Conservation (phyloP, 2,888 invertebrate species). For the Caenorhabditis parvicauda region DNA sequence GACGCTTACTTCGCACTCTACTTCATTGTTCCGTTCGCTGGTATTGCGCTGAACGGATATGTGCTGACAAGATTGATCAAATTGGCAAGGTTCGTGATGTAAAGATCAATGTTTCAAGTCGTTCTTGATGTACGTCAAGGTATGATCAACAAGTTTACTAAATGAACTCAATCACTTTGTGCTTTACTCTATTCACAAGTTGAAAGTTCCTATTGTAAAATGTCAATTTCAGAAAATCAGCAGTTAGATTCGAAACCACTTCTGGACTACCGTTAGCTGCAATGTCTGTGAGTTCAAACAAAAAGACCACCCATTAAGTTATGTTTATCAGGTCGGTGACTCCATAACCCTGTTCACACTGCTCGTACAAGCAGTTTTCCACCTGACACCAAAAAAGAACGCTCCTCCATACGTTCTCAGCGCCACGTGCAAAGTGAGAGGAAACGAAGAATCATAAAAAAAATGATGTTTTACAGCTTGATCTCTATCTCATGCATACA, state of each 20-base stretch:
- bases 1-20: conserved; percentile 34
- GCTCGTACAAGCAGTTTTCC: conserved; percentile 42
- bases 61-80: conserved; percentile 46
- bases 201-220: too few relatives aligned
- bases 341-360: conserved; percentile 33
- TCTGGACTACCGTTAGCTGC: conserved; percentile 56
- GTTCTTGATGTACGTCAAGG: not conserved
- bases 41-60: conserved; percentile 51
- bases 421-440: conserved; percentile 30
- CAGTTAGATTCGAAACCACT: conserved; percentile 54
- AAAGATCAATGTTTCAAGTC: conserved; percentile 6
- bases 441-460: not conserved
- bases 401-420: conserved; percentile 19
- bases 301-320: conserved; percentile 4
- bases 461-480: conserved; percentile 33
- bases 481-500: conserved; percentile 54
- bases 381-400: conserved; percentile 27
- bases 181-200: not conserved
- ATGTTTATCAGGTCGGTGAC: conserved; percentile 21
- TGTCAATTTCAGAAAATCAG: conserved; percentile 28
- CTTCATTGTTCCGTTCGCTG: conserved; percentile 49
- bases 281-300: conserved; percentile 45
- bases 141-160: not conserved
- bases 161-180: not conserved
- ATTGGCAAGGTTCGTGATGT: conserved; percentile 41